Evolutionary conservation across 2,888 invertebrate species (phyloP), one percentile per base, ranked within the genome.

Genomic region (Caenorhabditis zanzibari): DNA sequence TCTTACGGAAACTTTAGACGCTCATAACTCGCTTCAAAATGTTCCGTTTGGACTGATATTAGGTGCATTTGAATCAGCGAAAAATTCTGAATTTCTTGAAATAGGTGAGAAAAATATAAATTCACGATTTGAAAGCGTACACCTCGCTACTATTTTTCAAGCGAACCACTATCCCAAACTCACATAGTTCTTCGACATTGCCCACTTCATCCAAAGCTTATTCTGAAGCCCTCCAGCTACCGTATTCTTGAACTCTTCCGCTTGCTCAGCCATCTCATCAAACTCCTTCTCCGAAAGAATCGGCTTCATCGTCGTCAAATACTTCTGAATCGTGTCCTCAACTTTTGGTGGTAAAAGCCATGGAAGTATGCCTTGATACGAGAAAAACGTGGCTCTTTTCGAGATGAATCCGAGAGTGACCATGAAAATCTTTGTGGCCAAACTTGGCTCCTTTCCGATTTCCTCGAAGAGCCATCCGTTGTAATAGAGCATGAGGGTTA

Each of bases 181-280:
- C n/a, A 89, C 90, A 82, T 89, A 90, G 73, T 90, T 90, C 72
- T 81, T 84, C 5, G 88, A 88, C 49, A 86, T 75, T 2, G 88
- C 81, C 89, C 89, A 90, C 72, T 90, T 90, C 86, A 90, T 73
- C 90, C 90, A 89, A 32, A 90, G 82, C 69, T 90, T 90, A 26
- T 68, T 84, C 82, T 90, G 90, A 35, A 90, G 80, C 26, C 84
- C 84, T 0, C 77, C 41, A 22, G 85, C 90, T 14, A 89, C 66
- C 0, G 88, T 86, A 5, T 22, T 75, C 76, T 88, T 80, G 75
- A 90, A 90, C 19, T 89, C 89, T 22, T 85, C 80, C 9, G 90
- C 83, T 35, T 85, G 83, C 14, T 84, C 68, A 7, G 52, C 32
- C 32, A 90, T 79, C 59, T 82, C 79, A 0, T 76, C 72, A 71